These are phyloP conservation scores for Eilema griseolum DNA, from an alignment of 2,888 invertebrate species.

Conservation along the genomic window DNA sequence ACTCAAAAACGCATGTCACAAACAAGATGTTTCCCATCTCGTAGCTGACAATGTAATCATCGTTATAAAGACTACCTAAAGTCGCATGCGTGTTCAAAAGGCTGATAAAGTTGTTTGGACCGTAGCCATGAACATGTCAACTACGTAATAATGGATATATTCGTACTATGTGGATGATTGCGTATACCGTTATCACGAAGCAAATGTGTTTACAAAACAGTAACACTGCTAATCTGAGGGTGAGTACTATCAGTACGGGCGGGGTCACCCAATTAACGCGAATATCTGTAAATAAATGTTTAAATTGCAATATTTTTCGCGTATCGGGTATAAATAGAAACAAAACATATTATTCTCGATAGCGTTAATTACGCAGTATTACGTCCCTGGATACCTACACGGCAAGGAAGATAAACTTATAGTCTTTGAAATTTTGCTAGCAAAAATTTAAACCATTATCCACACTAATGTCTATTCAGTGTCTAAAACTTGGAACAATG, in stretches of 20 bases:
- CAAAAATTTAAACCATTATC: too few relatives aligned
- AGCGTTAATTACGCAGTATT: background rate
- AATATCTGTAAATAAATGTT: slow-evolving; percentile 47
- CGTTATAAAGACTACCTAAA: background rate
- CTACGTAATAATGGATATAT: slow-evolving; percentile 34
- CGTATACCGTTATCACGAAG: slow-evolving; percentile 42
- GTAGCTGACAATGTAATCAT: background rate
- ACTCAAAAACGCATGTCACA: background rate
- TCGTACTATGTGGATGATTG: slow-evolving; percentile 13
- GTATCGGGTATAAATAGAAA: slow-evolving; percentile 48
- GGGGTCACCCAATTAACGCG: slow-evolving; percentile 59
- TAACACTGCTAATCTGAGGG: slow-evolving; percentile 39
- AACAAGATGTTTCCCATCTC: background rate
- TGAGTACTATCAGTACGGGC: slow-evolving; percentile 42
- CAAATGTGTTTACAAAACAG: slow-evolving; percentile 51
- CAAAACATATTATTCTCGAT: slow-evolving; percentile 6
- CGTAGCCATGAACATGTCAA: slow-evolving; percentile 14
- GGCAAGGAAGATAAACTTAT: background rate
- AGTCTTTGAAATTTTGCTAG: background rate
- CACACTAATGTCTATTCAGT: too few relatives aligned
- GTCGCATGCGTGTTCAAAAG: slow-evolving; percentile 15
- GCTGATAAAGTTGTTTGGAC: slow-evolving; percentile 22
- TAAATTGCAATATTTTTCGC: slow-evolving; percentile 54
- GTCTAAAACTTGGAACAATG: too few relatives aligned
- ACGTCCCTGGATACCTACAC: background rate